These are phyloP conservation scores for Vanessa tameamea DNA, from an alignment of 1,140 invertebrate species.

Conservation along the genomic window DNA sequence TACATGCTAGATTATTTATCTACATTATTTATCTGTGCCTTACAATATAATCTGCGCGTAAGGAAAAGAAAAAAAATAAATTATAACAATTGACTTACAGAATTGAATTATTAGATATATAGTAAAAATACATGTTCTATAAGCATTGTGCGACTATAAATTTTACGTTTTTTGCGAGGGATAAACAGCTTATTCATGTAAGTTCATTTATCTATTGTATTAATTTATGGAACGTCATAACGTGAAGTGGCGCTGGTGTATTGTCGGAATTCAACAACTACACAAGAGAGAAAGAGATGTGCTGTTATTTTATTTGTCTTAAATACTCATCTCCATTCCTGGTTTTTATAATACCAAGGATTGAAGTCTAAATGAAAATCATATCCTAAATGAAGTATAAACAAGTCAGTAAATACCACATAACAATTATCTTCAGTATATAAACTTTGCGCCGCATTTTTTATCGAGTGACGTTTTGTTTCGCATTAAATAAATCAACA, in stretches of 20 bases:
- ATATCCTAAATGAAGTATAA: slow-evolving; percentile 2
- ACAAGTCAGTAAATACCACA: slow-evolving; percentile 17
- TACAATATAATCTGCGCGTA: not conserved
- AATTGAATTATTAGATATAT: slow-evolving; percentile 7
- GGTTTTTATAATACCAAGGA: slow-evolving; percentile 12
- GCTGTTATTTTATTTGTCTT: slow-evolving; percentile 45
- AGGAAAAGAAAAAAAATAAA: slow-evolving; percentile 9
- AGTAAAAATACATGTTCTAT: slow-evolving; percentile 2
- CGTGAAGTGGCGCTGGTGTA: slow-evolving; percentile 50
- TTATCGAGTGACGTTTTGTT: slow-evolving; percentile 37
- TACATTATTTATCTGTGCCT: not conserved
- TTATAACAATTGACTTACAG: slow-evolving; percentile 8
- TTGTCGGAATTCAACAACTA: slow-evolving; percentile 24
- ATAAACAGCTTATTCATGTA: slow-evolving; percentile 25
- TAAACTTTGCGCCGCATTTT: slow-evolving; percentile 90
- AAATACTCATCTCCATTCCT: slow-evolving; percentile 9
- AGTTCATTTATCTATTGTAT: slow-evolving; percentile 21
- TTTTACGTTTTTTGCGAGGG: slow-evolving; percentile 12
- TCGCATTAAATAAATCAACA: slow-evolving; percentile 31
- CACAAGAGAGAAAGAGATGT: slow-evolving; percentile 49
- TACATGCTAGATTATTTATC: too few relatives aligned
- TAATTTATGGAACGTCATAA: slow-evolving; percentile 42
- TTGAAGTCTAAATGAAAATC: slow-evolving; percentile 13
- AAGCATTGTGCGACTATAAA: not conserved
- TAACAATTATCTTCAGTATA: slow-evolving; percentile 85